Evolutionary conservation across 2,113 vertebrate species (phyloP).

Genomic region (Callorhinus ursinus): DNA sequence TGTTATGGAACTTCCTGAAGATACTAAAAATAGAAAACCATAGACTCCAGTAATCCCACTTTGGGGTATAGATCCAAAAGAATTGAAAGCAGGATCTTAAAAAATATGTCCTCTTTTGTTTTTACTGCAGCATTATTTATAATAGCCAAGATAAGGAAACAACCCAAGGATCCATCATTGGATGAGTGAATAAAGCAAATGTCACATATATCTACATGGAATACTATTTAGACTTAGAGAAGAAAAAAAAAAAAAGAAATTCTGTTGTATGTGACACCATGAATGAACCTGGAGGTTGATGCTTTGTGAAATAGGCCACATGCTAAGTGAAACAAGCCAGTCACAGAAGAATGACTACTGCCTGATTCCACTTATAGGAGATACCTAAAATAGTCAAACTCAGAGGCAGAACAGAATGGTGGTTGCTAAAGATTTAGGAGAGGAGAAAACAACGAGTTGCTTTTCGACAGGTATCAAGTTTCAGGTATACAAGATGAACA

Average conservation of each 20-base stretch:
- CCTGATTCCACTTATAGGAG: neutral
- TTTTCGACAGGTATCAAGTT: neutral
- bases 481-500: neutral
- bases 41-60: neutral
- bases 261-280: neutral
- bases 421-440: neutral
- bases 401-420: neutral
- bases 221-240: neutral
- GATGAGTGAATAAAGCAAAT: neutral
- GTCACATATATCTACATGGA: neutral
- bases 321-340: neutral
- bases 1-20: neutral
- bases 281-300: neutral
- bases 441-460: neutral
- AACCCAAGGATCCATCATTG: neutral
- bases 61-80: neutral
- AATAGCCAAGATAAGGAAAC: neutral
- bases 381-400: neutral
- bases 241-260: neutral
- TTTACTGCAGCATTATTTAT: neutral
- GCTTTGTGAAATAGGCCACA: neutral
- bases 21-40: neutral
- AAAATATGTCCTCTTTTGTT: neutral
- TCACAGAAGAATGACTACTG: neutral
- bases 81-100: neutral